These are phyloP conservation scores for Bostrychus sinensis DNA, from an alignment of 2,113 vertebrate genomes.

Conservation along the genomic window DNA sequence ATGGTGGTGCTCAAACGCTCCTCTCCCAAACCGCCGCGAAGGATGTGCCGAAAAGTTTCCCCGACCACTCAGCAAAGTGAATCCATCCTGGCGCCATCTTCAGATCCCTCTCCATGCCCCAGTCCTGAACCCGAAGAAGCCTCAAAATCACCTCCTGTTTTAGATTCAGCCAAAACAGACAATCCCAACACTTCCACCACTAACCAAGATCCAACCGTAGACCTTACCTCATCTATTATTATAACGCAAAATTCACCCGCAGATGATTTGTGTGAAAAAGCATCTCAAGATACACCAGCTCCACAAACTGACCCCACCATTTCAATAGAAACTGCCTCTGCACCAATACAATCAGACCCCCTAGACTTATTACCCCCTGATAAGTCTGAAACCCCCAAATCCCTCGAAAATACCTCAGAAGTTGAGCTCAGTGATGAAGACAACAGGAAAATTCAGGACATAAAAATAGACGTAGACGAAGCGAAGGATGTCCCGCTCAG, in stretches of 20 bases:
- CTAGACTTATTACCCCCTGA: constrained; percentile 31
- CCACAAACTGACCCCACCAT: neutral
- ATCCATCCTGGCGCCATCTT: neutral
- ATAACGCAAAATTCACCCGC: constrained; percentile 48
- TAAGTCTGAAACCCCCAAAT: constrained; percentile 14
- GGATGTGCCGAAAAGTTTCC: constrained; percentile 79
- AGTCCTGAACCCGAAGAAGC: constrained; percentile 34
- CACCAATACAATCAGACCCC: constrained; percentile 30
- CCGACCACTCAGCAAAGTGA: constrained; percentile 41
- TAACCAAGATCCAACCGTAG: constrained; percentile 12
- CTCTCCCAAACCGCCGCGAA: constrained; percentile 80
- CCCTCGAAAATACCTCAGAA: constrained; percentile 30
- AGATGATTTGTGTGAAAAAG: constrained; percentile 25
- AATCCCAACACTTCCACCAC: constrained; percentile 26
- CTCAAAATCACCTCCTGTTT: constrained; percentile 10
- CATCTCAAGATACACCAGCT: constrained; percentile 15
- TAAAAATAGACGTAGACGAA: constrained; percentile 22
- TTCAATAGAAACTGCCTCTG: constrained; percentile 18
- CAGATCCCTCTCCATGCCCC: constrained; percentile 25
- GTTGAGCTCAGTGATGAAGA: constrained; percentile 41
- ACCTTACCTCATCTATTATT: constrained; percentile 25
- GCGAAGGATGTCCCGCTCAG: constrained; percentile 22
- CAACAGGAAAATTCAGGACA: constrained; percentile 13
- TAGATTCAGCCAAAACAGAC: constrained; percentile 20
- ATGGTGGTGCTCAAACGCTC: constrained; percentile 83